Evolutionary conservation across 2,113 vertebrate genomes (phyloP).

Genomic region (Sceloporus tristichus): DNA sequence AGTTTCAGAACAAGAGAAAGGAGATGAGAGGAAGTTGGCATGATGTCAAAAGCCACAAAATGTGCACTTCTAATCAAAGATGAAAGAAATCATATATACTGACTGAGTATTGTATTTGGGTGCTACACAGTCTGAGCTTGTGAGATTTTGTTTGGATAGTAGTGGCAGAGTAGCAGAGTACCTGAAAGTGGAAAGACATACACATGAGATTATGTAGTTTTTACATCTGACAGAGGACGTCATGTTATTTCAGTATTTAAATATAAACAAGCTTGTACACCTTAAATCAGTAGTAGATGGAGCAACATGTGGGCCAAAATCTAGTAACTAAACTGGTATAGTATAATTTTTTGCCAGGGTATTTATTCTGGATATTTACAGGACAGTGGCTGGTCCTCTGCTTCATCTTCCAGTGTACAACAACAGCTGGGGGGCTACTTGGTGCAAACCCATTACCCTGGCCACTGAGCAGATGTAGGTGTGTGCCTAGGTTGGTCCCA

Average conservation of each 20-base stretch:
- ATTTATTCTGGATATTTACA: too few species aligned
- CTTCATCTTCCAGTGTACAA: too few species aligned
- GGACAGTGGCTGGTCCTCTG: too few species aligned
- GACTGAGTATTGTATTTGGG: background rate
- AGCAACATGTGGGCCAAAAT: background rate
- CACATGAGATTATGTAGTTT: background rate
- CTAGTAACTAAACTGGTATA: too few species aligned
- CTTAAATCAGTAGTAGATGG: background rate
- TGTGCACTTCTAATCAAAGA: background rate
- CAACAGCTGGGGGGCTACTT: too few species aligned
- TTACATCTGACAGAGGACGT: background rate
- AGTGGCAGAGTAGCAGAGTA: too few species aligned
- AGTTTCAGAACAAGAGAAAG: background rate
- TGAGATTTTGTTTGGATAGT: background rate
- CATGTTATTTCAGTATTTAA: conserved; percentile 3
- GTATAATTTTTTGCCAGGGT: too few species aligned
- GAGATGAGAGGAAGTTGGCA: background rate
- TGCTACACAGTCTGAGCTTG: background rate
- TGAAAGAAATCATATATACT: background rate
- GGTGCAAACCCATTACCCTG: too few species aligned
- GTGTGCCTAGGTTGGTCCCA: too few species aligned
- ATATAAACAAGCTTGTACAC: background rate
- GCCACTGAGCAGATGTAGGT: too few species aligned
- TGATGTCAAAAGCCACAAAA: background rate
- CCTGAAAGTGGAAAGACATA: background rate